Evolutionary conservation across 1,140 invertebrate genomes (phyloP).

Genomic region (Trissolcus basalis): DNA sequence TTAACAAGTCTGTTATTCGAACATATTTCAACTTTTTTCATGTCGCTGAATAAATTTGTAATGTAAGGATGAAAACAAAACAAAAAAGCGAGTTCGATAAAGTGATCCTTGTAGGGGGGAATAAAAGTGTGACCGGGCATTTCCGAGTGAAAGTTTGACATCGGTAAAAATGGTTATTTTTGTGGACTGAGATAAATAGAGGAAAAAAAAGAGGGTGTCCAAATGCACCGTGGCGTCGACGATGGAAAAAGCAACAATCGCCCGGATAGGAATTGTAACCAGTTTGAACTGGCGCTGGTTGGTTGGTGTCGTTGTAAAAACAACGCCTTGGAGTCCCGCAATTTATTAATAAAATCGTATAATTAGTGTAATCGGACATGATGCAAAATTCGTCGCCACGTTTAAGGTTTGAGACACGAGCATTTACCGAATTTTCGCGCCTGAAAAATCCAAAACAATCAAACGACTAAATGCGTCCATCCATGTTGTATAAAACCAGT

Average conservation of each 20-base stretch:
- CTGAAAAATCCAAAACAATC: conserved; percentile 14
- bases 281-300: conserved; percentile 29
- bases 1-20: too few species aligned
- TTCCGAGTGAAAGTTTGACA: neutral
- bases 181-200: neutral
- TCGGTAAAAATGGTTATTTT: neutral
- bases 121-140: neutral
- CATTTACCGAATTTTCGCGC: neutral
- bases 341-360: conserved; percentile 25
- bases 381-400: conserved; percentile 2
- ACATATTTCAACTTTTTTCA: too few species aligned
- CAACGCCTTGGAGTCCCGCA: conserved; percentile 1
- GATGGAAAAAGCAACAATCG: conserved; percentile 12
- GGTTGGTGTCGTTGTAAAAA: conserved; percentile 9
- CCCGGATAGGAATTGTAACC: conserved; percentile 29
- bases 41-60: too few species aligned
- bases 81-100: too few species aligned
- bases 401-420: neutral
- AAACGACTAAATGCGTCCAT: conserved; percentile 3
- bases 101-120: too few species aligned
- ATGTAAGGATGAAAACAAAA: too few species aligned
- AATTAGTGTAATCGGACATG: conserved; percentile 13
- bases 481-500: neutral
- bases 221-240: neutral
- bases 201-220: neutral